phyloP scores from a whole-genome alignment of 1,140 invertebrate species.

The Pogonomyrmex barbatus region DNA sequence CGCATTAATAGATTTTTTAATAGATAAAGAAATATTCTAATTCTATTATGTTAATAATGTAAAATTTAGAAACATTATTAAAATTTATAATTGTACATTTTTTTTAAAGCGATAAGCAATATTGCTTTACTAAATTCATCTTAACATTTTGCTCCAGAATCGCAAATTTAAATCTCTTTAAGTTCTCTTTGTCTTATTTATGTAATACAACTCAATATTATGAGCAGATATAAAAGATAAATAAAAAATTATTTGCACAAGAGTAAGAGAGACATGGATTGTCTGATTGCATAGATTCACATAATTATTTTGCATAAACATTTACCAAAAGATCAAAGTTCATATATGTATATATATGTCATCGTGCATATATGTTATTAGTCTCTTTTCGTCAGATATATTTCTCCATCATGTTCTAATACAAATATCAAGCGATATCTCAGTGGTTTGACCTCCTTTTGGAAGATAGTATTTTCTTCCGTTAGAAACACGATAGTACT shows the following conservation, averaged over 20 bases:
- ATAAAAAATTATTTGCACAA: background rate
- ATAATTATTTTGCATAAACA: background rate
- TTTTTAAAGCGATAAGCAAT: background rate
- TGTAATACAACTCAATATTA: background rate
- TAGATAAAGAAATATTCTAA: background rate
- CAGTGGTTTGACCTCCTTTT: constrained; percentile 24
- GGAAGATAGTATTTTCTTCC: constrained; percentile 3
- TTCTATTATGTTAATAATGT: background rate
- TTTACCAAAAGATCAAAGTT: constrained; percentile 11
- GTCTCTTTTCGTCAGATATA: constrained; percentile 17
- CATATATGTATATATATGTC: background rate
- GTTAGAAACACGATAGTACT: constrained; percentile 7
- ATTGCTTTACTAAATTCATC: background rate
- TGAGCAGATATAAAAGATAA: background rate
- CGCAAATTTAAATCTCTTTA: background rate
- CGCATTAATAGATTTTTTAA: background rate
- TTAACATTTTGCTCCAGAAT: background rate
- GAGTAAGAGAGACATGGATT: background rate
- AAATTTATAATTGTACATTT: background rate
- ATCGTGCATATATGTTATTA: background rate
- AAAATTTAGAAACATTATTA: background rate
- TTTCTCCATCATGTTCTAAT: background rate
- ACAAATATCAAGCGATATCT: background rate
- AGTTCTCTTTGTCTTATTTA: background rate
- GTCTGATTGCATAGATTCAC: background rate